Conservation (phyloP, 1,140 invertebrate genomes). For the Leptinotarsa texana region DNA sequence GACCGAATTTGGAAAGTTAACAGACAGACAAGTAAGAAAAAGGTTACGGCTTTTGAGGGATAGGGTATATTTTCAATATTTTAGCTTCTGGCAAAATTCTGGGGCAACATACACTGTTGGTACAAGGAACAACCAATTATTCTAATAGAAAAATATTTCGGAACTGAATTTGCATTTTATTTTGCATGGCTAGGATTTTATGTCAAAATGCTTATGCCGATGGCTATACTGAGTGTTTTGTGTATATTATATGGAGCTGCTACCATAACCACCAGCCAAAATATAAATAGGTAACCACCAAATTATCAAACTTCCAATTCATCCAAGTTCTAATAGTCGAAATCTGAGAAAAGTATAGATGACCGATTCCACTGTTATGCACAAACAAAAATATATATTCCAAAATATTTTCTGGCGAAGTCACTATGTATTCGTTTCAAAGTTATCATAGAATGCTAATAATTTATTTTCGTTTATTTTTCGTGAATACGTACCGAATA, state of each 20-base stretch:
- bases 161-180: constrained; percentile 55
- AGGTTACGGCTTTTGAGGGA: constrained; percentile 1
- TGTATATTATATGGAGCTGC: constrained; percentile 40
- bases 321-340: too few relatives aligned
- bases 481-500: too few relatives aligned
- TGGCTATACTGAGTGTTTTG: constrained; percentile 58
- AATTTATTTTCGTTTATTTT: too few relatives aligned
- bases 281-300: constrained; percentile 27
- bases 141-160: constrained; percentile 53
- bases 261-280: constrained; percentile 25
- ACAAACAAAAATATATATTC: too few relatives aligned
- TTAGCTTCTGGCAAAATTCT: constrained; percentile 47
- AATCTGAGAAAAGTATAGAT: too few relatives aligned
- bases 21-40: constrained; percentile 49
- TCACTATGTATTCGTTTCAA: too few relatives aligned
- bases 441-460: too few relatives aligned
- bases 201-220: constrained; percentile 60
- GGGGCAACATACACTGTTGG: constrained; percentile 58
- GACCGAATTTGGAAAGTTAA: constrained; percentile 52
- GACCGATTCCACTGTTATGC: too few relatives aligned
- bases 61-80: constrained; percentile 12
- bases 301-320: too few relatives aligned
- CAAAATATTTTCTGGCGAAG: too few relatives aligned
- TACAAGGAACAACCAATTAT: constrained; percentile 55
- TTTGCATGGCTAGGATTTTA: constrained; percentile 62